phyloP scores from a whole-genome alignment of 1,140 invertebrate genomes.

The Caerostris extrusa region DNA sequence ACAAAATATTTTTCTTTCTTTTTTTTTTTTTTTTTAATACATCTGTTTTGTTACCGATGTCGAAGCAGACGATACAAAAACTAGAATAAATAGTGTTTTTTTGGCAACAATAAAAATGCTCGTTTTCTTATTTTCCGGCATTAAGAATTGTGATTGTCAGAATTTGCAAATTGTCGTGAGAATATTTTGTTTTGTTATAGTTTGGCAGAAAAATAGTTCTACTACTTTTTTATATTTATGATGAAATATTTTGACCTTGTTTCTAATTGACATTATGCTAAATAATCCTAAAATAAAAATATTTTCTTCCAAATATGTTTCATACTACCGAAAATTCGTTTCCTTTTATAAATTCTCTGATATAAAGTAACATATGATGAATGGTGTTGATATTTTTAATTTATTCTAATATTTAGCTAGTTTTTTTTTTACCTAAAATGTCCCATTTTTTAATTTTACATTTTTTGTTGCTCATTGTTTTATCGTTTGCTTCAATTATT shows the following conservation, averaged over 20 bases:
- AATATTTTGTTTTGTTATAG: neutral
- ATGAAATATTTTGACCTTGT: neutral
- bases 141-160: neutral
- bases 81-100: neutral
- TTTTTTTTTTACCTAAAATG: no score
- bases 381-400: no score
- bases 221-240: neutral
- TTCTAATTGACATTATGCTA: no score
- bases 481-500: no score
- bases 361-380: no score
- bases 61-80: neutral
- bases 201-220: neutral
- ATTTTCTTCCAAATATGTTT: no score
- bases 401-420: no score
- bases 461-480: no score
- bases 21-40: neutral
- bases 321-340: no score
- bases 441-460: no score
- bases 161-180: constrained; percentile 22
- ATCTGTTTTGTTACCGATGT: neutral
- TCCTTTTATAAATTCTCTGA: no score
- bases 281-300: no score
- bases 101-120: neutral
- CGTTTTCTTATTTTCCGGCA: neutral
- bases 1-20: neutral